Evolutionary conservation across 2,113 vertebrate species (phyloP).

Genomic region (Passerina amoena): DNA sequence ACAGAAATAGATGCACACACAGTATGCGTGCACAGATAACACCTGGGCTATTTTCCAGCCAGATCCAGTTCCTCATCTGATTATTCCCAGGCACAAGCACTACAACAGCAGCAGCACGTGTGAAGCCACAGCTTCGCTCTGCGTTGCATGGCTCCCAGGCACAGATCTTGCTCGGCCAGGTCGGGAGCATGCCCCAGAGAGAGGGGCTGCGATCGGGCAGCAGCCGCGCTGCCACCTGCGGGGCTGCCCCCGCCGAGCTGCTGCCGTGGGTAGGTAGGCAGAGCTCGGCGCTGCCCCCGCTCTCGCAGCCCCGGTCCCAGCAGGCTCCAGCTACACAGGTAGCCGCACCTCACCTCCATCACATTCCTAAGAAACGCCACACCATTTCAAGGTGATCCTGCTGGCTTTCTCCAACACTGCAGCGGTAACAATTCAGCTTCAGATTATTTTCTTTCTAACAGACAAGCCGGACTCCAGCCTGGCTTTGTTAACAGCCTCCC

Average conservation of each 20-base stretch:
- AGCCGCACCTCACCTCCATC: not conserved
- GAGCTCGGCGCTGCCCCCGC: not conserved
- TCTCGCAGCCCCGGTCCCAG: not conserved
- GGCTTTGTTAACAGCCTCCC: not conserved
- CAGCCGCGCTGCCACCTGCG: accelerated
- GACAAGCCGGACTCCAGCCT: not conserved
- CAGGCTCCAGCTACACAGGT: too few species aligned
- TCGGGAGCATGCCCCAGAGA: accelerated
- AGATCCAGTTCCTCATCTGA: not conserved
- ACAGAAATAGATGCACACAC: accelerated
- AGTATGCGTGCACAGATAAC: accelerated
- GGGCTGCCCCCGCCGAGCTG: not conserved
- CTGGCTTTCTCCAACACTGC: not conserved
- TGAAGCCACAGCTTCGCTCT: not conserved
- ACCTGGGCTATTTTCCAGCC: not conserved
- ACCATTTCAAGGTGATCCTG: not conserved
- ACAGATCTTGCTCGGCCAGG: not conserved
- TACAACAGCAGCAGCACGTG: accelerated
- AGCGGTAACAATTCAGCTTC: not conserved
- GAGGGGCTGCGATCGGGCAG: accelerated
- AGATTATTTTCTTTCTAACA: not conserved
- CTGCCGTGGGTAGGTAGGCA: accelerated
- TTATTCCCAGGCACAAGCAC: not conserved
- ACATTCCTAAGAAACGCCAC: accelerated
- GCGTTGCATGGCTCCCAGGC: accelerated